Evolutionary conservation across 2,797 vertebrate genomes (phyloP).

Genomic region (Odontamblyopus rebecca): DNA sequence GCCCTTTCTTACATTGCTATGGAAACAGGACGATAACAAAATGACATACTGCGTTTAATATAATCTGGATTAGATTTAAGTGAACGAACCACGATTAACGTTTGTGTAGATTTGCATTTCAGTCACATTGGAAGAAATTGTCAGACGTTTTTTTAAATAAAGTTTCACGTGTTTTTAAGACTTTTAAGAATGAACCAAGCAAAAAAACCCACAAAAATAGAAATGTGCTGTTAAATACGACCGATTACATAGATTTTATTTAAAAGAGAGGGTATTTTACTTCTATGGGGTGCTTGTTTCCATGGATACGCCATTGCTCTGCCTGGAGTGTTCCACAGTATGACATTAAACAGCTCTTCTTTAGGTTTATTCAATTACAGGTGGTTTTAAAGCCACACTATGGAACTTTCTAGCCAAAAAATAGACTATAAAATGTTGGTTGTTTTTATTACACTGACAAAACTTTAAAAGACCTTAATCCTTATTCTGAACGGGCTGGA

Average conservation of each 20-base stretch:
- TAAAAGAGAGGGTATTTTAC: no score
- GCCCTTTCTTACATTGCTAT: slow-evolving; percentile 41
- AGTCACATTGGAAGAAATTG: slow-evolving; percentile 5
- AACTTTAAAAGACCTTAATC: no score
- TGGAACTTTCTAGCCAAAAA: no score
- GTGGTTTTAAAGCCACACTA: no score
- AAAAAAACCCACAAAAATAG: slow-evolving; percentile 36
- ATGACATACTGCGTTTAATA: neutral
- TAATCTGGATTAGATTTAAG: neutral
- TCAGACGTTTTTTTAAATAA: slow-evolving; percentile 8
- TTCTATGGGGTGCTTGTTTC: no score
- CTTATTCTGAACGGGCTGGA: no score
- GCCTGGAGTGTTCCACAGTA: no score
- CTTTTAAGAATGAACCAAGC: slow-evolving; percentile 36
- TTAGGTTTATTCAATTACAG: no score
- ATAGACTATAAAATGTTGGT: no score
- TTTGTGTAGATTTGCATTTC: neutral
- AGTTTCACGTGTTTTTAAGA: slow-evolving; percentile 27
- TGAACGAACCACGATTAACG: neutral
- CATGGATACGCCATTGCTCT: no score
- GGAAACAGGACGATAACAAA: slow-evolving; percentile 29
- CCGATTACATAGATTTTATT: slow-evolving; percentile 54
- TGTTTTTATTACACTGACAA: no score
- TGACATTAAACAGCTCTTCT: no score
- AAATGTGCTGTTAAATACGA: slow-evolving; percentile 58